Percentiles rank a stretch among this genome's conserved stretches.
Conservation (phyloP, 1,140 invertebrate species). For the Neodiprion virginianus region DNA sequence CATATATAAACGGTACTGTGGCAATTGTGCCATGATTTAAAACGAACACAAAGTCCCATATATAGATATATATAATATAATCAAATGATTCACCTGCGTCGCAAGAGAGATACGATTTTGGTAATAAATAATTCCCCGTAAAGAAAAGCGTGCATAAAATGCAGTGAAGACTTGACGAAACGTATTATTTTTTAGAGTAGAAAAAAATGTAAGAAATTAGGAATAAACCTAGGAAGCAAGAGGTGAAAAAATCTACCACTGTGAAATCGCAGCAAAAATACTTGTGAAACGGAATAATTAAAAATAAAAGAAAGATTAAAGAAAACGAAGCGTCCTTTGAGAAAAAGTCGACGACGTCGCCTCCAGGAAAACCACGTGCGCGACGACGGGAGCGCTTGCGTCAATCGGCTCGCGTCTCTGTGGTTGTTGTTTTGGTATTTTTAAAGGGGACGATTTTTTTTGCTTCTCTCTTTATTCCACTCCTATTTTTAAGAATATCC, state of each 20-base stretch:
- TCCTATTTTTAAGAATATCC: no score
- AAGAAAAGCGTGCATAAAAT: no score
- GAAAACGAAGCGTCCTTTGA: slow-evolving; percentile 13
- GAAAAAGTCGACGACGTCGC: not conserved
- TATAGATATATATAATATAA: no score
- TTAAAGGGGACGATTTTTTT: not conserved
- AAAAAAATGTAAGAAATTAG: slow-evolving; percentile 11
- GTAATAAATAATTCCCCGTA: no score
- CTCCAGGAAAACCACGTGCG: slow-evolving; percentile 34
- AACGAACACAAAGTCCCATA: no score
- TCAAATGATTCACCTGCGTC: no score
- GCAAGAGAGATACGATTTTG: no score
- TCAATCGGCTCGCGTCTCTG: slow-evolving; percentile 15
- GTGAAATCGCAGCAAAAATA: slow-evolving; percentile 9
- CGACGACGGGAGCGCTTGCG: slow-evolving; percentile 51
- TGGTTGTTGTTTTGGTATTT: not conserved
- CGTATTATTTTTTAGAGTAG: not conserved
- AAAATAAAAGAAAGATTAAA: slow-evolving; percentile 2
- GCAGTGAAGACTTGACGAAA: no score
- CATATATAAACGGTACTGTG: no score
- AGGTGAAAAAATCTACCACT: not conserved
- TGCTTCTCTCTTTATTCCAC: no score
- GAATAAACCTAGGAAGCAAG: slow-evolving; percentile 8
- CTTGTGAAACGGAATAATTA: not conserved
- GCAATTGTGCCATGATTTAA: no score